Conservation (phyloP, 2,797 vertebrate genomes). For the Valencia hispanica region DNA sequence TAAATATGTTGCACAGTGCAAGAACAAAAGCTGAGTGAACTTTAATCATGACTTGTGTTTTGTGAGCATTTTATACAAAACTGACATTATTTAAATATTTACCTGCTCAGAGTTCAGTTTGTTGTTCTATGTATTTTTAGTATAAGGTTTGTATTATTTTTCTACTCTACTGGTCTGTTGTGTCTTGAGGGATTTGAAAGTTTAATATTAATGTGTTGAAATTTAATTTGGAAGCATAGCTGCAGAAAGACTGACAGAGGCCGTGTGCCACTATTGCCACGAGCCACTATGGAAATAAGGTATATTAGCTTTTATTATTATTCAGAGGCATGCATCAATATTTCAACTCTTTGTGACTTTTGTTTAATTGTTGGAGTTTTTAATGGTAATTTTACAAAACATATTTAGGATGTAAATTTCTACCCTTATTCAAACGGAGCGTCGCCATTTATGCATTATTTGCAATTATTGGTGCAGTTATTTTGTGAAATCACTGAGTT, state of each 20-base stretch:
- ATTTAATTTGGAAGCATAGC: conserved; percentile 27
- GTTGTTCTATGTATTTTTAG: conserved; percentile 11
- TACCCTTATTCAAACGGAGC: not conserved
- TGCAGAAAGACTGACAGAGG: conserved; percentile 20
- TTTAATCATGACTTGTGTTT: conserved; percentile 10
- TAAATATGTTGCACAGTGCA: conserved; percentile 3
- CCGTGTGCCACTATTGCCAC: conserved; percentile 8
- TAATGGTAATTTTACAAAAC: conserved; percentile 2
- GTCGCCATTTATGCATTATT: not conserved
- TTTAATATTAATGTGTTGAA: conserved; percentile 31
- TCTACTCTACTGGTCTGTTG: conserved; percentile 33
- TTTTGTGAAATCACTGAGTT: not conserved
- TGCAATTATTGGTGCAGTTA: not conserved
- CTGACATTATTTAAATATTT: conserved; percentile 40
- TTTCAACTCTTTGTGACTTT: conserved; percentile 3
- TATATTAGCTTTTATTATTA: conserved; percentile 30
- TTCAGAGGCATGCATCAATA: not conserved
- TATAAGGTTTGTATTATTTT: conserved; percentile 16
- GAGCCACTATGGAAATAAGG: conserved; percentile 36
- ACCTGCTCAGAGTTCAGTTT: conserved; percentile 11
- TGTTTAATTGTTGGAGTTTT: conserved; percentile 24
- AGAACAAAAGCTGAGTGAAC: conserved; percentile 45
- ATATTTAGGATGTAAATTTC: not conserved
- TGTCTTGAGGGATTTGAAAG: conserved; percentile 20
- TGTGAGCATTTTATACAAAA: conserved; percentile 32